Evolutionary conservation across 2,113 vertebrate genomes (phyloP).

Genomic region (Aptenodytes forsteri): DNA sequence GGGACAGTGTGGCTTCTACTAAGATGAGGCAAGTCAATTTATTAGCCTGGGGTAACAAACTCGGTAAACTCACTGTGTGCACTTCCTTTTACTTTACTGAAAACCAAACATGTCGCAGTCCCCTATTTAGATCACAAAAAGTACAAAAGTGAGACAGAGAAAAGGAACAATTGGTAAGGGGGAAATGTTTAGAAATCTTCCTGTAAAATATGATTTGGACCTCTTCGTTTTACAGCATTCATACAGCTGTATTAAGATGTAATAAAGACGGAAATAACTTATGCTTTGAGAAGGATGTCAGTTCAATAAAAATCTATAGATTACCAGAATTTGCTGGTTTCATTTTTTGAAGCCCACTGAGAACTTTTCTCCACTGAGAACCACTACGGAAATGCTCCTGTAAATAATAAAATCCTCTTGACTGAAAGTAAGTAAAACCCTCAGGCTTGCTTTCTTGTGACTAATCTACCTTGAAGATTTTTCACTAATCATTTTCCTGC

Average conservation of each 20-base stretch:
- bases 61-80: neutral
- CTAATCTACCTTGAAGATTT: neutral
- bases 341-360: neutral
- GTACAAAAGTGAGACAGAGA: constrained; percentile 41
- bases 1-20: neutral
- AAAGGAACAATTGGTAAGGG: constrained; percentile 25
- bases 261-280: neutral
- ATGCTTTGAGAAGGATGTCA: neutral
- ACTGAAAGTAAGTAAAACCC: neutral
- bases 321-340: constrained; percentile 32
- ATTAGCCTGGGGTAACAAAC: neutral
- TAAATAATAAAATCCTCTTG: neutral
- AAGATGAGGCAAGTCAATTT: neutral
- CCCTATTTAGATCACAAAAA: constrained; percentile 29
- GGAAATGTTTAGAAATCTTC: constrained; percentile 52
- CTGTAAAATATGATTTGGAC: constrained; percentile 41
- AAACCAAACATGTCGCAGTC: constrained; percentile 33
- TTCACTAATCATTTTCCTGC: neutral
- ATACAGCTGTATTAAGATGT: neutral
- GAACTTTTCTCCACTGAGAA: neutral
- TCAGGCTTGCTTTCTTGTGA: neutral
- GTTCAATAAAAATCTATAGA: neutral
- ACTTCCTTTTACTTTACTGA: constrained; percentile 66
- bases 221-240: neutral
- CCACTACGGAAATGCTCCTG: neutral